phyloP scores from a whole-genome alignment of 2,113 vertebrate species.

The Cheilinus undulatus region DNA sequence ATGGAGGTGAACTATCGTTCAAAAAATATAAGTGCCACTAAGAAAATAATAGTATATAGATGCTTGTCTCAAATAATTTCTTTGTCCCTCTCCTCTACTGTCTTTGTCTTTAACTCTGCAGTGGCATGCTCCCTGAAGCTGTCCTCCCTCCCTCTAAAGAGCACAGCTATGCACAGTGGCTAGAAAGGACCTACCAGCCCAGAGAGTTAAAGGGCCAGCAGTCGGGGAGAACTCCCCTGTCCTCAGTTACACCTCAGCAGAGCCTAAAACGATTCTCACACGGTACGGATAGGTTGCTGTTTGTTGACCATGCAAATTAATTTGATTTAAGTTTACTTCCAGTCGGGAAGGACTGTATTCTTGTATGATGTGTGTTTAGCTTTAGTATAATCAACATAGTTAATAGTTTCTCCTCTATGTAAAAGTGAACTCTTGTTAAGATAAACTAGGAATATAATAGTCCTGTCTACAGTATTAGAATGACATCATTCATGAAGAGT shows the following conservation, averaged over 20 bases:
- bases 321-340: too few species aligned
- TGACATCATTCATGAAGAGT: too few species aligned
- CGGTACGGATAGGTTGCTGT: slow-evolving; percentile 49
- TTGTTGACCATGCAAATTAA: not conserved
- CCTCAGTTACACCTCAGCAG: slow-evolving; percentile 15
- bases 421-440: too few species aligned
- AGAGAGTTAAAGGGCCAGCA: slow-evolving; percentile 37
- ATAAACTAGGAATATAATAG: too few species aligned
- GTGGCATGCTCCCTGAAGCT: slow-evolving; percentile 89
- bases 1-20: not conserved
- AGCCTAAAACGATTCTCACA: slow-evolving; percentile 33
- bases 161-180: slow-evolving; percentile 92
- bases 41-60: not conserved
- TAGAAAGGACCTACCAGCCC: slow-evolving; percentile 80
- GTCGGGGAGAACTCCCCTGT: not conserved
- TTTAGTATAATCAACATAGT: too few species aligned
- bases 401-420: too few species aligned
- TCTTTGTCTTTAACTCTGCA: slow-evolving; percentile 46
- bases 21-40: not conserved
- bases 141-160: slow-evolving; percentile 91
- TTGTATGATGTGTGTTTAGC: too few species aligned
- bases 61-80: slow-evolving; percentile 1
- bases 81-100: not conserved
- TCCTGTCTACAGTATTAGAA: too few species aligned
- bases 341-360: too few species aligned